phyloP scores from a whole-genome alignment of 2,113 vertebrate genomes.

The Mionectes macconnelli region DNA sequence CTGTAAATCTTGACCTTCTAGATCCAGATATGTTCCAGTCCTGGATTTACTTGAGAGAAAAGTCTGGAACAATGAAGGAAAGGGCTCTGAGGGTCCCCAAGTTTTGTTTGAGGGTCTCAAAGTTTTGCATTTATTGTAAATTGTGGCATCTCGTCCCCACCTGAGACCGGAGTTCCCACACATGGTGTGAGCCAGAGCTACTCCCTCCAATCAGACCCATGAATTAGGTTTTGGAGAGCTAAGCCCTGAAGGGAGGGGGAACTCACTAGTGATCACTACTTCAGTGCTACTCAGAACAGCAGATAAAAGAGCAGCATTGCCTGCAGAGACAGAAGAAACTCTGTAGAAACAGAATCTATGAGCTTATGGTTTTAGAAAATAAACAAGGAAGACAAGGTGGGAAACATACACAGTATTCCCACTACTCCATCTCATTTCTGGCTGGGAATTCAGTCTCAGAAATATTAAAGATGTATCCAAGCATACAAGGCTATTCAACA shows the following conservation, averaged over 20 bases:
- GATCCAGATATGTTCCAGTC: background rate
- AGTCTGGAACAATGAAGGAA: background rate
- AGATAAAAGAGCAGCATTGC: background rate
- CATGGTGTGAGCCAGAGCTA: background rate
- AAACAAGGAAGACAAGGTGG: background rate
- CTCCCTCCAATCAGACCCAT: background rate
- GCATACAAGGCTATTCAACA: background rate
- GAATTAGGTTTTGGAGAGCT: background rate
- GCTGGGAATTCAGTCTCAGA: background rate
- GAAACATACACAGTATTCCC: background rate
- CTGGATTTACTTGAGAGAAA: background rate
- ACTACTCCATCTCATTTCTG: background rate
- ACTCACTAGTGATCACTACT: background rate
- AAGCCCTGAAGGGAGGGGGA: background rate
- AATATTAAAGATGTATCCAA: background rate
- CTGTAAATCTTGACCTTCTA: background rate
- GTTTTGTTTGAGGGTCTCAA: background rate
- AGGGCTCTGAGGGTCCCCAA: background rate
- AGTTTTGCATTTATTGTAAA: background rate
- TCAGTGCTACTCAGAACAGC: background rate
- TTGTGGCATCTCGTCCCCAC: fast-evolving
- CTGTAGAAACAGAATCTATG: background rate
- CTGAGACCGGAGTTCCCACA: fast-evolving
- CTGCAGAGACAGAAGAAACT: background rate
- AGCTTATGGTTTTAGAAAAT: background rate